These are phyloP conservation scores for Brienomyrus brachyistius DNA, from an alignment of 2,113 vertebrate species.

Conservation along the genomic window DNA sequence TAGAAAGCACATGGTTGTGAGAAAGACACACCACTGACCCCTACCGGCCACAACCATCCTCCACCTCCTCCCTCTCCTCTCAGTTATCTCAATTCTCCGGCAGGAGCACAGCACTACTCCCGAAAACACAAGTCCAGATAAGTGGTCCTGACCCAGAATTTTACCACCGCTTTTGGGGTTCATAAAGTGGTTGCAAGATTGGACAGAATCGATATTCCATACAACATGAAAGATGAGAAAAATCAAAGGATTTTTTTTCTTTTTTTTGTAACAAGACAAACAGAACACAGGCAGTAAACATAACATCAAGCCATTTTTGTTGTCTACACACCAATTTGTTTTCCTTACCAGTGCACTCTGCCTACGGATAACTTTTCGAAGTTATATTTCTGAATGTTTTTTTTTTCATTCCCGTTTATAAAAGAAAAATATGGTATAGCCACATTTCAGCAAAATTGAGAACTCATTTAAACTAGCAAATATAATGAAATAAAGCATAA, in stretches of 20 bases:
- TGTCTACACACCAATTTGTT: constrained; percentile 75
- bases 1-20: constrained; percentile 70
- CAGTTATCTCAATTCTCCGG: background rate
- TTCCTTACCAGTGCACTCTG: constrained; percentile 77
- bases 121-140: background rate
- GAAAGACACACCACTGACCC: constrained; percentile 67
- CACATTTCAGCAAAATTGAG: constrained; percentile 83
- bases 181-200: constrained; percentile 65
- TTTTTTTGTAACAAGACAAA: constrained; percentile 76
- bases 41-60: constrained; percentile 41
- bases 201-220: constrained; percentile 56
- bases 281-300: constrained; percentile 79
- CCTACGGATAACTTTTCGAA: constrained; percentile 76
- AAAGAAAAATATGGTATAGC: constrained; percentile 78
- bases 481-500: constrained; percentile 85
- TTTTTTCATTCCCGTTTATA: constrained; percentile 74
- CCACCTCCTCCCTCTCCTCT: constrained; percentile 45
- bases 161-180: constrained; percentile 39
- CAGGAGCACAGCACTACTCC: background rate
- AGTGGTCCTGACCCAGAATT: background rate
- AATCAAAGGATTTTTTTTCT: constrained; percentile 76
- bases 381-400: constrained; percentile 67
- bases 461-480: constrained; percentile 80
- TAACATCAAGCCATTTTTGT: constrained; percentile 70
- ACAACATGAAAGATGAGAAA: constrained; percentile 47